Percentiles rank a stretch among this genome's conserved stretches.
Evolutionary conservation across 2,113 vertebrate genomes (phyloP).

Genomic region (Genyomyrus donnyi): DNA sequence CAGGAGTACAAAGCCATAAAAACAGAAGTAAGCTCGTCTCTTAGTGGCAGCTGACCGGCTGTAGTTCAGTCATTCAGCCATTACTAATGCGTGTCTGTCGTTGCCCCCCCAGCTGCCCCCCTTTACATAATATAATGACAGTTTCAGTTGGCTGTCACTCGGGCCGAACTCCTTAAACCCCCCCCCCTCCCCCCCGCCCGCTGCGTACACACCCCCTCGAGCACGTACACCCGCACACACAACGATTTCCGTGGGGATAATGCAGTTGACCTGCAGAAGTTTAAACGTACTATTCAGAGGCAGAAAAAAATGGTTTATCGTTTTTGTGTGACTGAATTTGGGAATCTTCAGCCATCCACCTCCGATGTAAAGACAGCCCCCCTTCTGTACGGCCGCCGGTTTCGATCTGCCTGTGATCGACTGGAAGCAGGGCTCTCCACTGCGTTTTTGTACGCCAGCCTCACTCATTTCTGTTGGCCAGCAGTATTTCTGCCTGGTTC

Average conservation of each 20-base stretch:
- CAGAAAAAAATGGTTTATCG: background rate
- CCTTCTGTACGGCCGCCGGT: background rate
- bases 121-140: constrained; percentile 58
- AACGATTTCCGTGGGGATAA: background rate
- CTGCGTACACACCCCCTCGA: constrained; percentile 13
- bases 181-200: constrained; percentile 20
- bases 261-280: background rate
- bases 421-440: background rate
- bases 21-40: background rate
- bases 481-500: background rate
- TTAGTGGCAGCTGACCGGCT: background rate
- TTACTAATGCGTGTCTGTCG: constrained; percentile 38
- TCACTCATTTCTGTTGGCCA: background rate
- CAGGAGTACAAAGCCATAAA: background rate
- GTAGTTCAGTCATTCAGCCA: background rate
- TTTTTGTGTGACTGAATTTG: background rate
- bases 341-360: background rate
- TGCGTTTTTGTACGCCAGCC: background rate
- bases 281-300: background rate
- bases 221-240: constrained; percentile 27
- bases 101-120: background rate
- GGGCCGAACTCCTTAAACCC: constrained; percentile 31
- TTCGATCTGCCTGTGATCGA: background rate
- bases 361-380: background rate
- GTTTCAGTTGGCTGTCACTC: constrained; percentile 50